A percentile compares a stretch with the other conserved stretches of the same genome.
Conservation (phyloP, 2,113 vertebrate genomes). For the Symphodus melops region DNA sequence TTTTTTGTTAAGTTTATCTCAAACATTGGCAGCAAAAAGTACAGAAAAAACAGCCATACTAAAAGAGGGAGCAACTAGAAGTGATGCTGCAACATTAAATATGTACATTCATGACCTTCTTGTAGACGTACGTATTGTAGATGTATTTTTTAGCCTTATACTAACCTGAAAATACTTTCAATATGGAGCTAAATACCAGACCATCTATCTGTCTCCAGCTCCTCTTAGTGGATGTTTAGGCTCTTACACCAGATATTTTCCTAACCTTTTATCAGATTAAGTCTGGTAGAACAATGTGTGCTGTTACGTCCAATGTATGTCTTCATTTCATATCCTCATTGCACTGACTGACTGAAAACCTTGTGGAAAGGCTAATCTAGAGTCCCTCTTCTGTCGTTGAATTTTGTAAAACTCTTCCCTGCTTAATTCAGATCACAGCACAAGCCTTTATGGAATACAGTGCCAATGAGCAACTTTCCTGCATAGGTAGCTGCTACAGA, state of each 20-base stretch:
- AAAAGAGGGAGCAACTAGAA: too few relatives aligned
- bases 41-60: too few relatives aligned
- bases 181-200: neutral
- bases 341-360: neutral
- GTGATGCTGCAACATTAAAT: too few relatives aligned
- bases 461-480: slow-evolving; percentile 89
- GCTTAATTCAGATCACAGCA: slow-evolving; percentile 85
- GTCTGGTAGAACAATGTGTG: neutral
- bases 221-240: neutral
- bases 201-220: neutral
- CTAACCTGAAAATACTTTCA: too few relatives aligned
- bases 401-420: too few relatives aligned
- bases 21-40: too few relatives aligned
- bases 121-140: too few relatives aligned
- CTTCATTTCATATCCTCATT: too few relatives aligned
- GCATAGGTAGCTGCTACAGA: slow-evolving; percentile 85
- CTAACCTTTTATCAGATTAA: neutral
- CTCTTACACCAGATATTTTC: neutral
- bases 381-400: neutral
- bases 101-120: too few relatives aligned
- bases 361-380: neutral
- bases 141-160: too few relatives aligned
- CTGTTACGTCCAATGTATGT: neutral
- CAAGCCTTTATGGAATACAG: slow-evolving; percentile 90
- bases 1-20: too few relatives aligned